Base-by-base conservation (phyloP, 2,113 vertebrate species). In the Agapornis roseicollis region DNA sequence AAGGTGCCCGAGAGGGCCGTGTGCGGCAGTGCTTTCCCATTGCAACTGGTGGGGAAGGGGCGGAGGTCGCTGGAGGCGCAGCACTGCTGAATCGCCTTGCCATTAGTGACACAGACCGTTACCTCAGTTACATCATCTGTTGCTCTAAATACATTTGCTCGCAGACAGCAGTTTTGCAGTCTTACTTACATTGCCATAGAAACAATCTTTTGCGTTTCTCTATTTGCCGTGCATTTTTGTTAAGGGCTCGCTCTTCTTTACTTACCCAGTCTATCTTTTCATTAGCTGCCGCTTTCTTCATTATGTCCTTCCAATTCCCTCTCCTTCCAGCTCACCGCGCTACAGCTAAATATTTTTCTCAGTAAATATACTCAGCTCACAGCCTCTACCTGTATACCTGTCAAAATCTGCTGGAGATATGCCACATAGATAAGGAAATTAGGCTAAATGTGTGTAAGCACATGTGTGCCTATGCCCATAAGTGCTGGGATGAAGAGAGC, bases 131-230 rank as follows among this genome's bases (percentile, higher is more conserved):
- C 93, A 78, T 91, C 52, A 13, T 87, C 64, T 91, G 82, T 96
- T 85, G 78, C 85, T 95, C 96, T 77, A 83, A 95, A 80, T 93
- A 71, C 79, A 15, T 81, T 93, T 86, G 64, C 76, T 88, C 89
- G 78, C 64, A 44, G 95, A 58, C 83, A 12, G 80, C 33, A 41
- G 80, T 90, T 92, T 92, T 20, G 17, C 74, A 7, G 49, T 73
- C 95, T 97, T 87, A 84, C 95, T 95, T 83, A 78, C 47, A 93
- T 97, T 91, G 81, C 97, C 97, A 97, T 96, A 96, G 97, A 91
- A 96, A 98, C 97, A 89, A 91, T 96, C 96, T 93, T 81, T 46
- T 4, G 0, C 83, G 61, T 93, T 88, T 52, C 63, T 91, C 73
- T 88, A 31, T 83, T 89, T 83, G 61, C 71, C 64, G 88, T 55